Conservation (phyloP, 2,888 invertebrate genomes). For the Agrotis segetum region DNA sequence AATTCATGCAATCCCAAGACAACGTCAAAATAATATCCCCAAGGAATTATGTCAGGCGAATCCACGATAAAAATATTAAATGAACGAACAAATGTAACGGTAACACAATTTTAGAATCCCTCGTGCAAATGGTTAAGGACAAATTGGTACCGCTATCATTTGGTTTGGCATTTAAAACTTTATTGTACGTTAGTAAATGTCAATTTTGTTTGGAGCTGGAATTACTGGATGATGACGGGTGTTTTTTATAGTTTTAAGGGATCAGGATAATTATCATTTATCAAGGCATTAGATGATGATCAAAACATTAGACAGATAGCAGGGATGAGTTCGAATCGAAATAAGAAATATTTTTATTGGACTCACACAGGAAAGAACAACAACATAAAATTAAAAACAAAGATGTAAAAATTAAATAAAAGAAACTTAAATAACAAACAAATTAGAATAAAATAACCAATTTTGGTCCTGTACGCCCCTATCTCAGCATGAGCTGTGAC, state of each 20-base stretch:
- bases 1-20: slow-evolving; percentile 9
- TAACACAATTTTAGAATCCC: slow-evolving; percentile 45
- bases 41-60: slow-evolving; percentile 30
- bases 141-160: slow-evolving; percentile 29
- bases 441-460: no score
- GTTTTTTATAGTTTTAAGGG: neutral
- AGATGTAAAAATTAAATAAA: no score
- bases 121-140: slow-evolving; percentile 19
- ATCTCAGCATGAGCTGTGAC: no score
- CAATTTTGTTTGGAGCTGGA: neutral
- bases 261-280: no score
- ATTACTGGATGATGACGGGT: neutral
- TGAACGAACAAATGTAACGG: slow-evolving; percentile 34
- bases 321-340: neutral
- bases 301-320: neutral
- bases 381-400: no score
- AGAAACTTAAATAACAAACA: no score
- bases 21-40: slow-evolving; percentile 16
- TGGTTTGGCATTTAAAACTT: slow-evolving; percentile 12
- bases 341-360: no score
- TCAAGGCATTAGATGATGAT: neutral
- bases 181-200: neutral
- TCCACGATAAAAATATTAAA: slow-evolving; percentile 41
- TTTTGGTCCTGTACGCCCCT: no score
- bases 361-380: no score